Evolutionary conservation across 1,140 invertebrate species (phyloP).

Genomic region (Lanistes nyassanus): DNA sequence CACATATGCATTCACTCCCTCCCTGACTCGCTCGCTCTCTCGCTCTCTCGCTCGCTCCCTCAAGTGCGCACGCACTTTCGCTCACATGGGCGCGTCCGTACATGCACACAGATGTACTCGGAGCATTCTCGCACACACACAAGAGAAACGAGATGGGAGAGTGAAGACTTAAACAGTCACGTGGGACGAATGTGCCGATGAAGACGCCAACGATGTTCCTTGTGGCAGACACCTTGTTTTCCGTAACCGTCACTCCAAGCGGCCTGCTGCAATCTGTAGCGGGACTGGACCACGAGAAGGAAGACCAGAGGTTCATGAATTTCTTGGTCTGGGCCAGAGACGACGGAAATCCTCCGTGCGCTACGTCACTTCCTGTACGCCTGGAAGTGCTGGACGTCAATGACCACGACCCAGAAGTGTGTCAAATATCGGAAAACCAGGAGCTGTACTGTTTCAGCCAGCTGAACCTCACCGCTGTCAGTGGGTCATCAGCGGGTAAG

Average conservation of each 20-base stretch:
- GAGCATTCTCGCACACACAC: too few relatives aligned
- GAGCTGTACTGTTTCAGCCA: background rate
- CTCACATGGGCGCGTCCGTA: too few relatives aligned
- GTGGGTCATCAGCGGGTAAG: background rate
- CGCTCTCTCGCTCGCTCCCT: too few relatives aligned
- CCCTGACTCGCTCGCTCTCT: too few relatives aligned
- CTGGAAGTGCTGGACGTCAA: conserved; percentile 92
- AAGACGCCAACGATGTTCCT: too few relatives aligned
- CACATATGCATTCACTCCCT: background rate
- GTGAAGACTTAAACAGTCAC: too few relatives aligned
- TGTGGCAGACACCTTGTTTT: too few relatives aligned
- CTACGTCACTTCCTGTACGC: conserved; percentile 28
- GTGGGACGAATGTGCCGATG: too few relatives aligned
- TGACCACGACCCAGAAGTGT: conserved; percentile 88
- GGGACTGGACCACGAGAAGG: conserved; percentile 84
- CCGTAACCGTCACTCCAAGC: too few relatives aligned
- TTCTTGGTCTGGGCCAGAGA: conserved; percentile 91
- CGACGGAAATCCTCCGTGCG: conserved; percentile 30
- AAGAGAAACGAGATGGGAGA: too few relatives aligned
- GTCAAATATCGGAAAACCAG: conserved; percentile 53
- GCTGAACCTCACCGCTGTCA: background rate
- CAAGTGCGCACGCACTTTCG: too few relatives aligned
- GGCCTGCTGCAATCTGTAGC: background rate
- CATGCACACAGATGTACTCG: too few relatives aligned
- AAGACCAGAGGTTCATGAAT: conserved; percentile 77